These are phyloP conservation scores for Drosophila sp. DNA, from an alignment of 1,140 invertebrate species.

Conservation along the genomic window DNA sequence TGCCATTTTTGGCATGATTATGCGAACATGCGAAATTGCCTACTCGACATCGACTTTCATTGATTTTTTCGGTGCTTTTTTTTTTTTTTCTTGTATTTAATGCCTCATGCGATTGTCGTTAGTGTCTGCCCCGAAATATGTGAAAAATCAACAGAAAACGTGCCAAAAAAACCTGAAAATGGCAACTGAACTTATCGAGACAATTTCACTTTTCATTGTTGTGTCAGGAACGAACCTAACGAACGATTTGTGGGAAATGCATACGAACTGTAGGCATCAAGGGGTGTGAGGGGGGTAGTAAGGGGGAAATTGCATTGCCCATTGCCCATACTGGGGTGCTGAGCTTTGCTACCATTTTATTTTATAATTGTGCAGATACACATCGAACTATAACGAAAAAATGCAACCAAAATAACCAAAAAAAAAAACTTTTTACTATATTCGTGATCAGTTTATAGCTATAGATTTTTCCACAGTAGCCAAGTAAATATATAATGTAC, in stretches of 20 bases:
- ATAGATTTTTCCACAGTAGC: no score
- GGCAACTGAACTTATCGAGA: slow-evolving; percentile 53
- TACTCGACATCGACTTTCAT: slow-evolving; percentile 53
- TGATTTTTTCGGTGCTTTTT: slow-evolving; percentile 39
- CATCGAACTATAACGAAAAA: no score
- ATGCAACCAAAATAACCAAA: no score
- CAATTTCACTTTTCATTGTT: slow-evolving; percentile 78
- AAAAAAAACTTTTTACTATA: no score
- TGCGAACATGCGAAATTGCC: slow-evolving; percentile 70
- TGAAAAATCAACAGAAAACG: slow-evolving; percentile 53
- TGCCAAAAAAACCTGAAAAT: slow-evolving; percentile 23
- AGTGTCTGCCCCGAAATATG: slow-evolving; percentile 36
- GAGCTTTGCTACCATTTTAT: no score
- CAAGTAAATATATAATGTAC: no score
- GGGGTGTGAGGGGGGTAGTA: neutral
- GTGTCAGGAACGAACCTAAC: slow-evolving; percentile 29
- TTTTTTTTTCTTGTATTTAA: neutral
- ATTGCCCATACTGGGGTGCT: no score
- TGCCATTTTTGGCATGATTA: slow-evolving; percentile 74
- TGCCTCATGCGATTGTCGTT: slow-evolving; percentile 28
- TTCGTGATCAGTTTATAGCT: no score
- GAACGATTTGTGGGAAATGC: neutral
- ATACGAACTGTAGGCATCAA: neutral
- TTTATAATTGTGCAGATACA: no score
- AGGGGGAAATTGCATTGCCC: no score